These are phyloP conservation scores for Deroptyus accipitrinus DNA, from an alignment of 2,113 vertebrate species.

Conservation along the genomic window DNA sequence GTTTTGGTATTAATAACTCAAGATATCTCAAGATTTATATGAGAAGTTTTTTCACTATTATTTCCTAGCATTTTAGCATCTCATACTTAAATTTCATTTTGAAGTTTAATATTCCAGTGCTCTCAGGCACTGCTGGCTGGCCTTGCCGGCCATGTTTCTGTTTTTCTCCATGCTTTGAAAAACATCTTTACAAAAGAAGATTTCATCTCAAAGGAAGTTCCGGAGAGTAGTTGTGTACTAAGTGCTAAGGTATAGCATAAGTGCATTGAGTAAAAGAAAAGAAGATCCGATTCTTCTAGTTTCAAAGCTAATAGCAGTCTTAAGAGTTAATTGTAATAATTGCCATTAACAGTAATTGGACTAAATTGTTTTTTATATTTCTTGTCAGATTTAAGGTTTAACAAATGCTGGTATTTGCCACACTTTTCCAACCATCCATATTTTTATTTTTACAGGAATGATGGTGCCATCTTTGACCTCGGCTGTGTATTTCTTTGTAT, in stretches of 20 bases:
- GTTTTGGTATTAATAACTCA: neutral
- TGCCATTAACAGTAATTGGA: neutral
- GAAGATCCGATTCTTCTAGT: neutral
- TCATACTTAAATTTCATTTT: neutral
- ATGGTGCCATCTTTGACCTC: conserved; percentile 96
- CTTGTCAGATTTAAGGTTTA: neutral
- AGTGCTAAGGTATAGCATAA: neutral
- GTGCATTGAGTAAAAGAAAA: neutral
- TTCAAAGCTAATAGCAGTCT: neutral
- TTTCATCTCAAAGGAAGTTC: neutral
- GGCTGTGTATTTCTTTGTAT: conserved; percentile 94
- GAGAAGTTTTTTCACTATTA: neutral
- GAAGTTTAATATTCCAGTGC: neutral
- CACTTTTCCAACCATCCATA: neutral
- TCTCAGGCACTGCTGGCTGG: neutral
- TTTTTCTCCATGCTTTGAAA: neutral
- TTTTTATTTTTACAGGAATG: conserved; percentile 80
- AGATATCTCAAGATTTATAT: neutral
- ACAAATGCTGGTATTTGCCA: neutral
- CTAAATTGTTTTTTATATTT: neutral
- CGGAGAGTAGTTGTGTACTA: neutral
- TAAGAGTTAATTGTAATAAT: neutral
- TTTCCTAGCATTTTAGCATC: neutral
- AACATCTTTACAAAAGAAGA: neutral
- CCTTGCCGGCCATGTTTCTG: neutral